Conservation (phyloP, 2,113 vertebrate species). For the Orycteropus afer region DNA sequence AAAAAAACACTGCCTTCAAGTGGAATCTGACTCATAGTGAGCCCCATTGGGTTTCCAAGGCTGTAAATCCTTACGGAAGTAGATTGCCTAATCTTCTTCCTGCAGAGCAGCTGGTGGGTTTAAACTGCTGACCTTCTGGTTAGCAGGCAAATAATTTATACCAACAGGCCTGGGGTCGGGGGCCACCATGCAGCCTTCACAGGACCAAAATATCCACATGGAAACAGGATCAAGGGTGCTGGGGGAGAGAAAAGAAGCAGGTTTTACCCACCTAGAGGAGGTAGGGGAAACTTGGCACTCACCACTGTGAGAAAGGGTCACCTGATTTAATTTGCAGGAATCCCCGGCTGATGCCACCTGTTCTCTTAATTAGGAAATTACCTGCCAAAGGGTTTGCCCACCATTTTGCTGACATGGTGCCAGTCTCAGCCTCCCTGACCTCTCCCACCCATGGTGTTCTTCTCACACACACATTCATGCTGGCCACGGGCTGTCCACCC, state of each 20-base stretch:
- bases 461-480: neutral
- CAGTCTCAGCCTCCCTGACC: neutral
- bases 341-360: neutral
- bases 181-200: neutral
- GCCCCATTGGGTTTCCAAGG: too few relatives aligned
- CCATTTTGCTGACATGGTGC: neutral
- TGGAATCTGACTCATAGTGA: too few relatives aligned
- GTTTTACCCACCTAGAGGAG: neutral
- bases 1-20: too few relatives aligned
- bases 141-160: neutral
- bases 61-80: too few relatives aligned
- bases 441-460: neutral
- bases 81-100: too few relatives aligned
- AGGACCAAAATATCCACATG: neutral
- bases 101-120: too few relatives aligned
- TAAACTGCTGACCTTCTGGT: too few relatives aligned
- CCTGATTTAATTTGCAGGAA: neutral
- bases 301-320: neutral
- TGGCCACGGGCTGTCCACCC: fast-evolving
- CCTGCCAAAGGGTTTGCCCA: neutral
- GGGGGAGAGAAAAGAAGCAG: neutral
- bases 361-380: constrained; percentile 33
- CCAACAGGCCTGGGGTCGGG: neutral
- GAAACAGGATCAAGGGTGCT: neutral
- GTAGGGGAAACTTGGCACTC: neutral